Evolutionary conservation across 1,140 invertebrate genomes (phyloP), one percentile per base, ranked within the genome.

Genomic region (Artemia franciscana): DNA sequence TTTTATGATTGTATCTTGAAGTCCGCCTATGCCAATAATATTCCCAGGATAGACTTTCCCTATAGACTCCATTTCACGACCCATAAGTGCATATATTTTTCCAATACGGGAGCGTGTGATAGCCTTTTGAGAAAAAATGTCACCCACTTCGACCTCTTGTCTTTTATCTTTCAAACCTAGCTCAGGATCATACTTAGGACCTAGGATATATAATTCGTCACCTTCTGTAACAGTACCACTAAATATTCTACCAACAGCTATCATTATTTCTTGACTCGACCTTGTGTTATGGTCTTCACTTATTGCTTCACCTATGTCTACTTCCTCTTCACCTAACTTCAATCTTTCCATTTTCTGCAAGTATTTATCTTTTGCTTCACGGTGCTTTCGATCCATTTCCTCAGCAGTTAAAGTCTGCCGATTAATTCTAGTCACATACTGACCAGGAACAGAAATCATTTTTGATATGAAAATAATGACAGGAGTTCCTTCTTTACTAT

Each of bases 391-490:
- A 9, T 79, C 76, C 69, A 93, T 79, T 73, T 93, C 87, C 70
- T 85, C 83, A 0, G 71, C 70, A 0, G 86, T 88, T 26, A 93
- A 71, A 2, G 79, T 18, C 21, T 51, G 12, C 21, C 39, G 12
- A 51, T 12, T 51, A 18, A 18, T 51, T 51, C 39, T 12, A 1
- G 39, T 51, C 39, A 51, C 39, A 51, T 51, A 51, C 39, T 51
- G 39, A 12, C 39, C 39, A 51, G 39, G 39, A n/a, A 85, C 78
- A 62, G 84, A 80, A 76, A 91, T 87, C 87, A 93, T 91, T 79
- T 98, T 98, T 3, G 93, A 96, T 63, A 98, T 81, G 75, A 90
- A 97, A 59, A 88, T 82, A 69, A 97, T 86, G 9, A 89, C 75
- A 65, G 89, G 85, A 63, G 77, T 79, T 63, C 83, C 76, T 2